Evolutionary conservation across 2,888 invertebrate genomes (phyloP).

Genomic region (Thysanoteuthis rhombus): DNA sequence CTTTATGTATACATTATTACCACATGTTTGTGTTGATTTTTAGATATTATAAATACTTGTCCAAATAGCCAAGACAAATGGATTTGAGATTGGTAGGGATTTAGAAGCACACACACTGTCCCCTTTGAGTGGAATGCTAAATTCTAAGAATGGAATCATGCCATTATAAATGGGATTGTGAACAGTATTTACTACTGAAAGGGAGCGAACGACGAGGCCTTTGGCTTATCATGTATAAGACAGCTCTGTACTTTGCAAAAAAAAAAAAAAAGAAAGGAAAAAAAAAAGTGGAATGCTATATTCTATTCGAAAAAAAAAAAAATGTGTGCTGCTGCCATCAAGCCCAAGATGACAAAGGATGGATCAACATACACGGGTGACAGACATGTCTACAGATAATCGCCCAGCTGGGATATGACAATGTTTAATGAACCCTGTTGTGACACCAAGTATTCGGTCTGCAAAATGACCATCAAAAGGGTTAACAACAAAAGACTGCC

Average conservation of each 20-base stretch:
- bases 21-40: conserved; percentile 12
- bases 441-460: background rate
- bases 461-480: background rate
- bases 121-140: background rate
- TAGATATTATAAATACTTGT: background rate
- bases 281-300: background rate
- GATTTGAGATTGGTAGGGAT: background rate
- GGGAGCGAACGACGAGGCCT: background rate
- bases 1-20: background rate
- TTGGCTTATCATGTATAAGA: background rate
- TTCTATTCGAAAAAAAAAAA: background rate
- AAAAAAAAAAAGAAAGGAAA: background rate
- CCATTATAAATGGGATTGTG: background rate
- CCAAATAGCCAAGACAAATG: background rate
- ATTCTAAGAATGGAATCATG: background rate
- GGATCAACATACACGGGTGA: background rate
- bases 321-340: background rate
- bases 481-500: background rate
- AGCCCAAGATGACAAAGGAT: too few relatives aligned
- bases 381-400: background rate
- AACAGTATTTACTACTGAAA: background rate
- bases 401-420: background rate
- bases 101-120: background rate
- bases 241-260: background rate
- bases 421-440: background rate